Base-by-base conservation (phyloP, 2,888 invertebrate genomes). In the Pogonocherus hispidulus region DNA sequence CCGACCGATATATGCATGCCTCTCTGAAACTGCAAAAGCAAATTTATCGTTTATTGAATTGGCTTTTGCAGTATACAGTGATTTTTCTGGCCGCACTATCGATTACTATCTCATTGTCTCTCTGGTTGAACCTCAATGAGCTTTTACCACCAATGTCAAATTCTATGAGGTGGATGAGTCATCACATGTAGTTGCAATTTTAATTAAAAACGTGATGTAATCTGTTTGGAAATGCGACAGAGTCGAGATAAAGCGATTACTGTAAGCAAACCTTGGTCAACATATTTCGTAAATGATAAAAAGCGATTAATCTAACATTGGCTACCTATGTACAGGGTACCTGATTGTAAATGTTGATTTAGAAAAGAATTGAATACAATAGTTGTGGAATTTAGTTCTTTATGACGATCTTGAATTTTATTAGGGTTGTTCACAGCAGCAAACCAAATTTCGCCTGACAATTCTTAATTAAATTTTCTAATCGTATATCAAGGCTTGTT, bases 41-140 rank as follows among this genome's bases (percentile, higher is more conserved):
- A 56, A 56, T 56, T 56, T 56, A 56, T 56, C 19, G 56, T 56
- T 44, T 56, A 56, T 56, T 44, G 56, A 56, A 56, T 44, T 56
- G 52, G 56, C 37, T 56, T 44, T 56, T 56, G 20, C 35, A 37
- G 37, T 32, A 37, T 11, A 56, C 56, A 37, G 41, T 56, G 44
- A 56, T 56, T 56, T 56, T 56, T 56, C 37, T 56, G 35, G 20
- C 27, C 16, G 14, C 11, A 5, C 20, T 56, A 56, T 35, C 44
- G 56, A 56, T 56, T 56, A 22, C 56, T 2, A 41, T 22, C 56
- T 44, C 23, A 37, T 55, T 35, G 32, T 55, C 20, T 55, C 19
- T 55, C 16, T 16, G 51, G 51, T 27, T 52, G 23, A 5, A 52
- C 27, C 18, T 22, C 27, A 52, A 52, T 52, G 27, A 16, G 51